Percentiles rank a stretch among this genome's conserved stretches.
Evolutionary conservation across 92 coral and sea anemone genomes (phyloP).

Genomic region (Epizoanthus illoricatus): DNA sequence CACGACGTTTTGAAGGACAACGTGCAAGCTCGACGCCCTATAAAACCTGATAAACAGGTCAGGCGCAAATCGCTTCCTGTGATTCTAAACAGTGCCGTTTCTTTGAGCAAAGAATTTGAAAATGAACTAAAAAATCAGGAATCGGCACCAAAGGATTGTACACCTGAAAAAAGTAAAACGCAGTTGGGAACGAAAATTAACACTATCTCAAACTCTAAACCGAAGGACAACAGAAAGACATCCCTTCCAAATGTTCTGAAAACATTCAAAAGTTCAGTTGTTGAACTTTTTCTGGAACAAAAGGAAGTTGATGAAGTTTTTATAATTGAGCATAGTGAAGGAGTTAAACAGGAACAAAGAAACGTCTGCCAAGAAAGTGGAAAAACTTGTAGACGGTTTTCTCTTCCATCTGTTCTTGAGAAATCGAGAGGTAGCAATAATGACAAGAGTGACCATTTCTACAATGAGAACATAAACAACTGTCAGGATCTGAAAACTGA

Average conservation of each 20-base stretch:
- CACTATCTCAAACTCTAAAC: not conserved
- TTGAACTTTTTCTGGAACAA: conserved; percentile 11
- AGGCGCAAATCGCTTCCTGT: conserved; percentile 33
- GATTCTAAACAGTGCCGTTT: not conserved
- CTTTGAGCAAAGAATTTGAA: not conserved
- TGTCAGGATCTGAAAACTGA: conserved; percentile 4
- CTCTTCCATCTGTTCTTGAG: conserved; percentile 31
- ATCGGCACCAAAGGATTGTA: not conserved
- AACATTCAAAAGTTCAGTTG: conserved; percentile 15
- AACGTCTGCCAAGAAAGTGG: not conserved
- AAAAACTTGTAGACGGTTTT: conserved; percentile 1
- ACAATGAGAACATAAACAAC: conserved; percentile 12
- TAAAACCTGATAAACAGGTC: conserved; percentile 13
- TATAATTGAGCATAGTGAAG: not conserved
- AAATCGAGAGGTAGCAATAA: not conserved
- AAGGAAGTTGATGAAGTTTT: conserved; percentile 18
- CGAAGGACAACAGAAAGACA: conserved; percentile 7
- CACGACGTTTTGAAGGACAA: conserved; percentile 21
- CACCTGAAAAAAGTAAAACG: not conserved
- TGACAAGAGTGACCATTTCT: not conserved
- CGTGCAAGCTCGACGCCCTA: conserved; percentile 6
- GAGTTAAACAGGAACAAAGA: conserved; percentile 11
- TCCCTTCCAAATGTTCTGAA: not conserved
- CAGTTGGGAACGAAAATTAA: not conserved
- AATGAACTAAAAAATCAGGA: conserved; percentile 18